Evolutionary conservation across 2,113 vertebrate species (phyloP), one percentile per base, ranked within the genome.

Genomic region (Heteronetta atricapilla): DNA sequence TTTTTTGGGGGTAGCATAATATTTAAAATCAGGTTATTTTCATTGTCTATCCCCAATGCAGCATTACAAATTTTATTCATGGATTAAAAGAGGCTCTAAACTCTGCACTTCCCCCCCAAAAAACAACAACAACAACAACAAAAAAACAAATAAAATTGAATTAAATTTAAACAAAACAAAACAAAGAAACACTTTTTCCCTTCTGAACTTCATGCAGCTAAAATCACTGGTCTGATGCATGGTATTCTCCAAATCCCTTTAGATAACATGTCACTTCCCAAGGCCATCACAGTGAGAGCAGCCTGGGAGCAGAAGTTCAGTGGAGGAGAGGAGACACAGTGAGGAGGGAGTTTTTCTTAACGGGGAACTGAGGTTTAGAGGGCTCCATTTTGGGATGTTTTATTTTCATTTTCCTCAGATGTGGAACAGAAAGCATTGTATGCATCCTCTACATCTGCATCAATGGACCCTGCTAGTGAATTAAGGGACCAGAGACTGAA

Each of bases 301-400:
- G 11, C 19, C 38, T 78, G 19, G 10, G 25, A 64, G 53, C 16
- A 58, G n/a, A 91, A 9, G 6, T 55, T 68, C 29, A 58, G 22
- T 1, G 3, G 13, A 70, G 2, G 17, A 15, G 6, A 10, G 40
- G 20, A 59, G 31, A 36, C 16, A 8, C 1, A 2, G 6, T 36
- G 40, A 59, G 11, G 28, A 59, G 3, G 7, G 8, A 56, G 8
- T 2, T 29, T 62, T 80, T 48, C 28, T 81, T 59, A 36, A 23
- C 1, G 22, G 29, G 62, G 33, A 82, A 64, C 1, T 15, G 53
- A 64, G 36, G 7, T 3, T 81, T 19, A 76, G 73, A 74, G 13
- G 44, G 18, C 8, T 60, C 22, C 53, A 8, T 34, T 90, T 59
- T 2, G 5, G 26, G 28, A 69, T 8, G 16, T 7, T 55, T 62